Base-by-base conservation (phyloP, 2,888 invertebrate genomes). In the Brachylomia viminalis region DNA sequence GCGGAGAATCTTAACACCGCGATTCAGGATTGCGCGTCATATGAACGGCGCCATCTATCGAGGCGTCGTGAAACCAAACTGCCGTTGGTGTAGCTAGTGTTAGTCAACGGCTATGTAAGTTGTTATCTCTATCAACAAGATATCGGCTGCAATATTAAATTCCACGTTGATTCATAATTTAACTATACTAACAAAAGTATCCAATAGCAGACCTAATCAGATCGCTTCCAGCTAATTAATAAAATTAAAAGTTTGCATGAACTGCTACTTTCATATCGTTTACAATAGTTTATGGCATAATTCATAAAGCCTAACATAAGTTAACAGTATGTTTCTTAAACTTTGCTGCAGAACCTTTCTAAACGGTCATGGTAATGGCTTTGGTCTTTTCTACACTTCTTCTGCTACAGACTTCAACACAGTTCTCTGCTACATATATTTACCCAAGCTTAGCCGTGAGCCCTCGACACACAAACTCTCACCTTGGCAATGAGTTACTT, bases 21-120 rank as follows among this genome's bases (percentile, higher is more conserved):
- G 23, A 11, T 52, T 52, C 23, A 52, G 52, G 0, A 3, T 1
- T 23, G 3, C 52, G 52, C 23, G 23, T 52, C 52, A 61, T 47
- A 58, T 0, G 76, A 2, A 30, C 61, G 54, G 15, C 66, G 76
- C 66, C 66, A 77, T 75, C 75, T 76, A 38, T 67, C 0, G 23
- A 45, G 7, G 7, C 17, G 0, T 0, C 15, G 17, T 10, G 0
- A 52, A 42, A 75, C 27, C 4, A 66, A 66, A 54, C 13, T 0
- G 27, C 2, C 1, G 15, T 5, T 1, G 1, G 6, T 64, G 15
- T 49, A 10, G 3, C 49, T 75, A 11, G 42, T 10, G 11, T 23
- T 0, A 30, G 1, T 56, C 33, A 56, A 23, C 20, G 13, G 0
- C 6, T 17, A 23, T 17, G n/a, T 15, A 23, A 30, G 15, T 52